Percentiles rank a stretch among this genome's conserved stretches.
Conservation (phyloP, 2,888 invertebrate genomes). For the Eremobia ochroleuca region DNA sequence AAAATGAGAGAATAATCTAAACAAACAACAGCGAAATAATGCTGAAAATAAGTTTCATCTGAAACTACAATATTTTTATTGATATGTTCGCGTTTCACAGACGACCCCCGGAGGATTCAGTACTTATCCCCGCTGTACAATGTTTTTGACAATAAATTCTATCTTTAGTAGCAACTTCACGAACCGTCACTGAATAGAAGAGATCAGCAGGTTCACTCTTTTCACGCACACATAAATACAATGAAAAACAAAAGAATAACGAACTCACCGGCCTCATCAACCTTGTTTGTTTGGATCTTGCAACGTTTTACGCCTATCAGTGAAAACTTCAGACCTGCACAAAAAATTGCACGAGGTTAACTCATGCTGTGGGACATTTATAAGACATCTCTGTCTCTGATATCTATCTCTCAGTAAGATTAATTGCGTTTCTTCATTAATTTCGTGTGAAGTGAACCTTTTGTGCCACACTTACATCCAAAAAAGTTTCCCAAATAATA, state of each 20-base stretch:
- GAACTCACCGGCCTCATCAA: neutral
- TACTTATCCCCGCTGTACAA: constrained; percentile 53
- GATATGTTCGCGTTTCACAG: constrained; percentile 54
- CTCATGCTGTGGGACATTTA: neutral
- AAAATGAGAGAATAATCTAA: constrained; percentile 33
- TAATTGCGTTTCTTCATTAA: no score
- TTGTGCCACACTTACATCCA: constrained; percentile 4
- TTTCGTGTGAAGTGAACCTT: neutral
- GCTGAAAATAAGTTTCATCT: constrained; percentile 45
- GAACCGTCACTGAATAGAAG: neutral
- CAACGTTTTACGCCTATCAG: neutral
- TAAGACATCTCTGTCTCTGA: no score
- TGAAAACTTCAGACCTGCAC: neutral
- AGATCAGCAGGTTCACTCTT: constrained; percentile 5
- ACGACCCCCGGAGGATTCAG: constrained; percentile 55
- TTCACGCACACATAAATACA: neutral
- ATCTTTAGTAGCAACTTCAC: constrained; percentile 55
- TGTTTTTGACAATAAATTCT: constrained; percentile 60
- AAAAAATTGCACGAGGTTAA: neutral
- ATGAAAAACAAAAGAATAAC: neutral
- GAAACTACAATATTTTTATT: constrained; percentile 59
- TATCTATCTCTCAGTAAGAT: no score
- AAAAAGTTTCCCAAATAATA: constrained; percentile 60
- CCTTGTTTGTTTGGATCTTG: neutral
- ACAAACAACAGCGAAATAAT: constrained; percentile 42